Evolutionary conservation across 2,113 vertebrate genomes (phyloP), one percentile per base, ranked within the genome.

Genomic region (Uria lomvia): DNA sequence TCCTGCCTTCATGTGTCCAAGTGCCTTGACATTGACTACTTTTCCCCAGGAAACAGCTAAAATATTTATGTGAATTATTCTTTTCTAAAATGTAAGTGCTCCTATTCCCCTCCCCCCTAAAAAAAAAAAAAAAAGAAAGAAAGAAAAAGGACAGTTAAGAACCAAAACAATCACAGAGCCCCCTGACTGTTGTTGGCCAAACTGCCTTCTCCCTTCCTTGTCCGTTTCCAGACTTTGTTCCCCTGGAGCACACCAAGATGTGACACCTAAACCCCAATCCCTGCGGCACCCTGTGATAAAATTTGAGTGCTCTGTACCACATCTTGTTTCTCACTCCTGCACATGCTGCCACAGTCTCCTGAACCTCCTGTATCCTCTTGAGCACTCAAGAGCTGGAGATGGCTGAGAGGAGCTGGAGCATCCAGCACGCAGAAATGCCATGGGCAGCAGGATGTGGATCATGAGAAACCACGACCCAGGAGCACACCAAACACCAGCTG

Each of bases 91-190:
- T 68, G 47, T 9, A 43, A 65, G 43, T 56, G 2, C 8, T 86
- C 68, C 14, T 45, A 11, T 36, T 9, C 5, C 22, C 7, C 6
- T 26, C 24, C 1, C 1, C 8, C 3, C 7, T 7, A 12, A 55
- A 6, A 49, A 65, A 45, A 38, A 65, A 10, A 20, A 8, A 13
- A 16, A 21, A 8, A 8, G 12, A 23, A 24, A 17, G 0, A 42
- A 38, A 20, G 6, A 22, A 30, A 75, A 49, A 52, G 36, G 9
- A 29, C 23, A 86, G 29, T 27, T 60, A 40, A 62, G 32, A 56
- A 85, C 6, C 16, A 52, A 43, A 50, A 45, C 12, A 40, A 81
- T 34, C 38, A 66, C 4, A 1, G 17, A 68, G 5, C 2, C 6
- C 13, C n/a, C 17, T 12, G 8, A 34, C 68, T 53, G 7, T 13